Base-by-base conservation (phyloP, 2,888 invertebrate genomes). In the Lithophane socia region DNA sequence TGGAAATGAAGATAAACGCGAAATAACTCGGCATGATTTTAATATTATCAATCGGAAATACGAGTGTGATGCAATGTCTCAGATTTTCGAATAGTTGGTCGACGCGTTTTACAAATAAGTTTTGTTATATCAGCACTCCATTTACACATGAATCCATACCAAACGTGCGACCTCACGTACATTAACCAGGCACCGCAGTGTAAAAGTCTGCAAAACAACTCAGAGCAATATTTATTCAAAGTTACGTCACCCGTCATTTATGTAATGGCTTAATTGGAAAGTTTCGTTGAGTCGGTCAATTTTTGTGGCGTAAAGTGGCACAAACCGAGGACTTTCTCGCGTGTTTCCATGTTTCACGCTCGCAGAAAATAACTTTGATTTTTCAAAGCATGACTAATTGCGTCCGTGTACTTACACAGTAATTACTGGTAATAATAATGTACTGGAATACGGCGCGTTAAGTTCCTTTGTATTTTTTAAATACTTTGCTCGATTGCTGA, bases 221-320 rank as follows among this genome's bases (percentile, higher is more conserved):
- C 87, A 49, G 87, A 73, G 79, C 89, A 84, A 90, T 92, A 92
- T 94, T 90, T 92, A 90, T 91, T 88, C 88, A 86, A 90, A 91
- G 91, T 91, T 89, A 91, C 88, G 88, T 90, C 88, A 90, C 87
- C 92, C 90, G 91, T 92, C 92, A 92, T 92, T 93, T 92, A 91
- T 87, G 89, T 95, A 95, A 96, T 95, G 93, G 93, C 95, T 95
- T 95, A 95, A 96, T 96, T 94, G 93, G 95, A 94, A 95, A 93
- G 93, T 94, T 95, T 94, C 93, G 92, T 92, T 93, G 91, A 91
- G 91, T 88, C 90, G 92, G 92, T 92, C 93, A 91, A 93, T 93
- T 93, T 92, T 93, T 91, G 89, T 92, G 89, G 87, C 87, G 84
- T 88, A 90, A 92, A 92, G 91, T 93, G 91, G 90, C 91, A 90